phyloP scores from a whole-genome alignment of 2,888 invertebrate genomes.

The Lepidocyrtoides sp. region DNA sequence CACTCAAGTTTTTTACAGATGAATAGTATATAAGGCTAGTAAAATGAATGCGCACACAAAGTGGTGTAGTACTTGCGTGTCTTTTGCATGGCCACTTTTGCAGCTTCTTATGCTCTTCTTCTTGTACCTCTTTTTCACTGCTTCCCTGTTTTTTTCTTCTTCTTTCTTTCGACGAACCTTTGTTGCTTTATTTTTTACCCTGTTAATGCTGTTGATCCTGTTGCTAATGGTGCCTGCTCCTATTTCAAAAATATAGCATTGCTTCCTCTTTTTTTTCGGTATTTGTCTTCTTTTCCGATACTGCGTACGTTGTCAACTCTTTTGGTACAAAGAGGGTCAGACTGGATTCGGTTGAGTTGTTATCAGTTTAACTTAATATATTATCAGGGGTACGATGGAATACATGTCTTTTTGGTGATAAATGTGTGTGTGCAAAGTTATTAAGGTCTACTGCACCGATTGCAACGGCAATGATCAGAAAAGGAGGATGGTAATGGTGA shows the following conservation, averaged over 20 bases:
- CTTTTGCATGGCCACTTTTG: background rate
- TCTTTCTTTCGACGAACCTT: background rate
- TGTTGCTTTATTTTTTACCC: conserved; percentile 26
- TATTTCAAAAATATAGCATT: conserved; percentile 50
- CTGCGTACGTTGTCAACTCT: conserved; percentile 51
- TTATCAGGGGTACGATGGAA: background rate
- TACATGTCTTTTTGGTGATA: conserved; percentile 2
- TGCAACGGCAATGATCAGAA: background rate
- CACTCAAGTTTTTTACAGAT: background rate
- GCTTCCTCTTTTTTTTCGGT: conserved; percentile 46
- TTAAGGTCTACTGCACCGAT: background rate
- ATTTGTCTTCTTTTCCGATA: conserved; percentile 23
- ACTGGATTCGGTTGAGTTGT: conserved; percentile 65
- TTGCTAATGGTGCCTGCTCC: background rate
- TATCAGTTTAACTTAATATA: conserved; percentile 36
- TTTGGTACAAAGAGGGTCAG: conserved; percentile 69
- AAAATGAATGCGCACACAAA: background rate
- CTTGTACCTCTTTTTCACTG: background rate
- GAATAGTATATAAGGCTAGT: background rate
- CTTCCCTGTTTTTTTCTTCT: conserved; percentile 16
- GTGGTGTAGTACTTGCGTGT: background rate
- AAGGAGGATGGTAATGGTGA: conserved; percentile 18
- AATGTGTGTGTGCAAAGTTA: conserved; percentile 1
- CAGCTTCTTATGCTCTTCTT: background rate
- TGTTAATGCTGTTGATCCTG: background rate